phyloP scores from a whole-genome alignment of 2,797 vertebrate genomes.

The Sebastes iracundus region DNA sequence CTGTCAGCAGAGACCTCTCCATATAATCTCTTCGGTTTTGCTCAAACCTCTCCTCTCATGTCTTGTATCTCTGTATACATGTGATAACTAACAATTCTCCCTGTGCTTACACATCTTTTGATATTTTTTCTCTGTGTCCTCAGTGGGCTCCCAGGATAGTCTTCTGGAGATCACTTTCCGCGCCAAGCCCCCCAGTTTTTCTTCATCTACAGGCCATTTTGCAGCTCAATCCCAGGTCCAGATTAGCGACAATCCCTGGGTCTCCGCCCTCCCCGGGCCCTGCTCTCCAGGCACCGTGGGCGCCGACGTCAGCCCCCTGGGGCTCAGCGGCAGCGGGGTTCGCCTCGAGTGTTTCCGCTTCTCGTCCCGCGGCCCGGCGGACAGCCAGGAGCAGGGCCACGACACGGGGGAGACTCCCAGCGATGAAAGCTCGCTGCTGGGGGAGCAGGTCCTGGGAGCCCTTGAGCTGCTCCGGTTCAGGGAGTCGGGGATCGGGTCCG shows the following conservation, averaged over 20 bases:
- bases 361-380: conserved; percentile 66
- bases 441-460: conserved; percentile 87
- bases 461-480: conserved; percentile 94
- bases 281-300: conserved; percentile 58
- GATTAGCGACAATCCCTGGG: conserved; percentile 74
- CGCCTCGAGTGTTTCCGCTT: conserved; percentile 93
- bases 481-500: conserved; percentile 94
- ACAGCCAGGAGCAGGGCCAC: conserved; percentile 66
- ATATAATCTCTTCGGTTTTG: conserved; percentile 24
- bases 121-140: neutral
- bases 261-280: conserved; percentile 68
- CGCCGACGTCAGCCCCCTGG: conserved; percentile 79
- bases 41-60: neutral
- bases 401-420: conserved; percentile 75
- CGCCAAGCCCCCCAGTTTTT: conserved; percentile 83
- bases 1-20: conserved; percentile 31
- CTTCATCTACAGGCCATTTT: conserved; percentile 79
- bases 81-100: neutral
- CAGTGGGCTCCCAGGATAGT: conserved; percentile 97
- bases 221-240: conserved; percentile 80
- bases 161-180: conserved; percentile 97
- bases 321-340: conserved; percentile 85
- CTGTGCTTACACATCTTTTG: neutral
- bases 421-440: conserved; percentile 68
- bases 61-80: conserved; percentile 21